Conservation (phyloP, 64 coral and sea anemone genomes). For the Orbicella faveolata region DNA sequence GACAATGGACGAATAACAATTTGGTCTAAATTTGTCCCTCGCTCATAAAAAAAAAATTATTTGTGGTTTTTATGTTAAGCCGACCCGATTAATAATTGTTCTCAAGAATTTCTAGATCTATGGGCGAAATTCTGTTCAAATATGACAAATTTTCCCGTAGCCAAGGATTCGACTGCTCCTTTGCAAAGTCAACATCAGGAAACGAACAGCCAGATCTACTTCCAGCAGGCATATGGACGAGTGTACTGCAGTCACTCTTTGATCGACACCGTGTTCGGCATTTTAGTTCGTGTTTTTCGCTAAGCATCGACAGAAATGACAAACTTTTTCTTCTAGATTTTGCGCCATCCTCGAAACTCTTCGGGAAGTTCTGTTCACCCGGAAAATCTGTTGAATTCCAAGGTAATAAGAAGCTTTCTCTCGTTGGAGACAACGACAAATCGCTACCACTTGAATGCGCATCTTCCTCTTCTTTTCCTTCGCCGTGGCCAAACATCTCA, state of each 20-base stretch:
- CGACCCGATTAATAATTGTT: neutral
- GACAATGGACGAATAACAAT: no score
- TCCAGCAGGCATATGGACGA: neutral
- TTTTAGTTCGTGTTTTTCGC: neutral
- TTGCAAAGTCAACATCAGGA: neutral
- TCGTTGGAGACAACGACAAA: neutral
- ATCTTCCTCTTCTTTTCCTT: neutral
- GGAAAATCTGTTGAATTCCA: slow-evolving; percentile 3
- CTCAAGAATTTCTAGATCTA: neutral
- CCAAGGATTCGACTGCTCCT: neutral
- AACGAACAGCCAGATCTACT: neutral
- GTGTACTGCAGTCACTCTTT: neutral
- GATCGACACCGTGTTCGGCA: neutral
- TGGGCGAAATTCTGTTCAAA: slow-evolving; percentile 1
- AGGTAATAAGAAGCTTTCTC: neutral
- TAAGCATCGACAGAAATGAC: neutral
- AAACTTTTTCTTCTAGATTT: slow-evolving; percentile 6
- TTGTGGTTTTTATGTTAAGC: neutral
- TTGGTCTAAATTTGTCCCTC: no score
- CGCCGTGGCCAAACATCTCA: neutral
- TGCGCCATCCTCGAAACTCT: neutral
- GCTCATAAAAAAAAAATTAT: neutral
- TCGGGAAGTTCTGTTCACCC: neutral
- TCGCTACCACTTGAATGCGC: neutral
- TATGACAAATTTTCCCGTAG: neutral